Conservation (phyloP, 1,140 invertebrate genomes). For the Pomacea maculata region DNA sequence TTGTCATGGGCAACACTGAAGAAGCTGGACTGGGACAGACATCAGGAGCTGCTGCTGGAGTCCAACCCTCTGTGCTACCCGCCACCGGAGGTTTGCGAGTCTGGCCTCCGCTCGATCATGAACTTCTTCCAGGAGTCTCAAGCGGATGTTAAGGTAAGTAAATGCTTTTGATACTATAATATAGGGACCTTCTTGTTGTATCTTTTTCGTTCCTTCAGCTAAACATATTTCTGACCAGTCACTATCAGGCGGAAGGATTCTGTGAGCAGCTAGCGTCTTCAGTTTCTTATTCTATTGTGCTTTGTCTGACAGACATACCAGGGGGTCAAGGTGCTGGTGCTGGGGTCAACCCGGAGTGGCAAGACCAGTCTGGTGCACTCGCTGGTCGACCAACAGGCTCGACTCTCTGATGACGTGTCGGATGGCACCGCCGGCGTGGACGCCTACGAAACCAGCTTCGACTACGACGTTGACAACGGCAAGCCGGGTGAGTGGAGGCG, state of each 20-base stretch:
- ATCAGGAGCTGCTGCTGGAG: slow-evolving; percentile 49
- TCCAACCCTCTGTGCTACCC: slow-evolving; percentile 58
- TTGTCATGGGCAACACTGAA: slow-evolving; percentile 37
- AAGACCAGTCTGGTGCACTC: slow-evolving; percentile 60
- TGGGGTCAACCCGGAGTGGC: slow-evolving; percentile 54
- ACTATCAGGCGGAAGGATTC: too few species aligned
- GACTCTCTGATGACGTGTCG: slow-evolving; percentile 45
- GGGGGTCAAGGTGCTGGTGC: slow-evolving; percentile 53
- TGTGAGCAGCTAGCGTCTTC: too few species aligned
- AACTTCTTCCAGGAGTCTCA: slow-evolving; percentile 57
- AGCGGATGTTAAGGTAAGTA: slow-evolving; percentile 42
- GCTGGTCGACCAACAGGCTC: slow-evolving; percentile 55
- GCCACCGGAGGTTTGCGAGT: slow-evolving; percentile 54
- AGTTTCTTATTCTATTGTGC: background rate
- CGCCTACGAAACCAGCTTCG: slow-evolving; percentile 48
- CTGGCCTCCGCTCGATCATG: slow-evolving; percentile 53
- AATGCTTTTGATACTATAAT: too few species aligned
- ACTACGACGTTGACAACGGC: slow-evolving; percentile 44
- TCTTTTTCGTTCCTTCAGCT: too few species aligned
- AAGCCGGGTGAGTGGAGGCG: slow-evolving; percentile 27
- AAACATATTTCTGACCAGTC: too few species aligned
- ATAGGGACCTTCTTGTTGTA: too few species aligned
- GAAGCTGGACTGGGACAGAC: slow-evolving; percentile 25
- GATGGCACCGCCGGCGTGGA: slow-evolving; percentile 54
- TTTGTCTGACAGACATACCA: slow-evolving; percentile 33